Percentiles rank a stretch among this genome's conserved stretches.
These are phyloP conservation scores for Chaetodon trifascialis DNA, from an alignment of 2,113 vertebrate species.

Conservation along the genomic window DNA sequence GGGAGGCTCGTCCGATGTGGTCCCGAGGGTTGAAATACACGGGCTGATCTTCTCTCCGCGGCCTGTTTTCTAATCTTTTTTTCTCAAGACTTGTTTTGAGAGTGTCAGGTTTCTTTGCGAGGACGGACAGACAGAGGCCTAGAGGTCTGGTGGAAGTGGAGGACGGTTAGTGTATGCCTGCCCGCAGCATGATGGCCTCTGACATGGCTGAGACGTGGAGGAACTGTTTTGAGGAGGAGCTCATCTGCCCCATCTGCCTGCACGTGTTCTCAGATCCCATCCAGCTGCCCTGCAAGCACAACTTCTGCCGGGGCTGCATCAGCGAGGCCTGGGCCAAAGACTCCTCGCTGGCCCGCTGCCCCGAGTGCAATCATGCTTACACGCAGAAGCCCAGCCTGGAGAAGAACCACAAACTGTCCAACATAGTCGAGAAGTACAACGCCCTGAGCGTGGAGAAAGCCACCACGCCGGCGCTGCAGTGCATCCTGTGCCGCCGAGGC, in stretches of 20 bases:
- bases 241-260: constrained; percentile 98
- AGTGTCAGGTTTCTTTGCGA: constrained; percentile 57
- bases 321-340: constrained; percentile 99
- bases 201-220: constrained; percentile 99
- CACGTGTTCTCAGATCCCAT: constrained; percentile 99
- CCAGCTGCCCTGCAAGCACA: constrained; percentile 99
- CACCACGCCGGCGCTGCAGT: constrained; percentile 86
- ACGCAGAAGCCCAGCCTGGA: constrained; percentile 97
- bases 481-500: constrained; percentile 96
- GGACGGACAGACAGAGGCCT: constrained; percentile 54
- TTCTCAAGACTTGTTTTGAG: constrained; percentile 28
- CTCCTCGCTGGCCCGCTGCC: constrained; percentile 93
- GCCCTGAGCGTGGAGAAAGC: constrained; percentile 84
- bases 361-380: constrained; percentile 99
- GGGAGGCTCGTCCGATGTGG: constrained; percentile 57
- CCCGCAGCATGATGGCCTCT: constrained; percentile 74
- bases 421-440: constrained; percentile 99
- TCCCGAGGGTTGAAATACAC: constrained; percentile 42
- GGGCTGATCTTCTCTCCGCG: constrained; percentile 55
- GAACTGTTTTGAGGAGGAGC: constrained; percentile 99
- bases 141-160: constrained; percentile 43
- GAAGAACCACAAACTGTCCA: constrained; percentile 99
- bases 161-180: constrained; percentile 72
- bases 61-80: constrained; percentile 46
- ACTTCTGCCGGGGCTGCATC: constrained; percentile 99